These are phyloP conservation scores for Helostoma temminkii DNA, from an alignment of 2,797 vertebrate genomes.

Conservation along the genomic window DNA sequence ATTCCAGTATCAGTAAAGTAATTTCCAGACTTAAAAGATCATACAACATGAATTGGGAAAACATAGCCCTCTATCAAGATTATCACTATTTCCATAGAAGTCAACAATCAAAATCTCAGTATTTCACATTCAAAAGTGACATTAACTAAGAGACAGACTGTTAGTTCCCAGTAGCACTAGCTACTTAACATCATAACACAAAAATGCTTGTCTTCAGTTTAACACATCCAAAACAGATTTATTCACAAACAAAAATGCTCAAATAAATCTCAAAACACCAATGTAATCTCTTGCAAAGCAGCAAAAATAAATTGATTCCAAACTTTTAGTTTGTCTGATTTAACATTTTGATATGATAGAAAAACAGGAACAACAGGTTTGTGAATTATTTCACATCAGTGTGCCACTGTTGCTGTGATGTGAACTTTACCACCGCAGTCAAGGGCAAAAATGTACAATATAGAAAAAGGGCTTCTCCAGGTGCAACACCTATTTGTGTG, in stretches of 20 bases:
- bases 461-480: slow-evolving; percentile 74
- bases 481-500: slow-evolving; percentile 78
- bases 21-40: slow-evolving; percentile 66
- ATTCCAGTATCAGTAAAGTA: slow-evolving; percentile 82
- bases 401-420: slow-evolving; percentile 44
- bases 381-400: slow-evolving; percentile 21
- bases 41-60: slow-evolving; percentile 80
- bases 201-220: slow-evolving; percentile 68
- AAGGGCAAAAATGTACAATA: slow-evolving; percentile 52
- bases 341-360: slow-evolving; percentile 57
- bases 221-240: slow-evolving; percentile 61
- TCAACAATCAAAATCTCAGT: slow-evolving; percentile 71
- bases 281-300: slow-evolving; percentile 72
- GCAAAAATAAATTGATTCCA: slow-evolving; percentile 58
- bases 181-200: slow-evolving; percentile 54
- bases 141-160: slow-evolving; percentile 60
- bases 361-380: slow-evolving; percentile 43
- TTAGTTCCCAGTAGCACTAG: slow-evolving; percentile 65
- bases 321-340: slow-evolving; percentile 52
- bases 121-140: slow-evolving; percentile 81
- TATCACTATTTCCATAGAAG: slow-evolving; percentile 63
- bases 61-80: slow-evolving; percentile 63
- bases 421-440: slow-evolving; percentile 51
- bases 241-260: slow-evolving; percentile 61
- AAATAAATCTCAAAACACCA: slow-evolving; percentile 58